Evolutionary conservation across 37 sponge, comb jelly and placozoan species (phyloP), one percentile per base, ranked within the genome.

Genomic region (Ianthella basta): DNA sequence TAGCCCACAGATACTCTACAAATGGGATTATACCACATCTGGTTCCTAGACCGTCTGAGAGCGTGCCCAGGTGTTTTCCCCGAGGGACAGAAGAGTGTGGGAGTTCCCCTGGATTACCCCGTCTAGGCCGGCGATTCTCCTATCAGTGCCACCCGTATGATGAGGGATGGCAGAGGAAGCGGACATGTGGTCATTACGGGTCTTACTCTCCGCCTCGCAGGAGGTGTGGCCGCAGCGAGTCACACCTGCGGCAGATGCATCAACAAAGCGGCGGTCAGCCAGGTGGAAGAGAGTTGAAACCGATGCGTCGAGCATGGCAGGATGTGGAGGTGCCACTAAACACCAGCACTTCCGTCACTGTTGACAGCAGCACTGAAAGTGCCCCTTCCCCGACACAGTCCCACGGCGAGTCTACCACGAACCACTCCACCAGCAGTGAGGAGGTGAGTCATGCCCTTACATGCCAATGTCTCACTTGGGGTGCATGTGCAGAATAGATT

Each of bases 401-500:
- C 21, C 53, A 75, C 15, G 44, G 21, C 18, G 78, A 75, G 53
- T 24, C 78, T 5, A 36, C 78, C 2, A 4, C 21, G 54, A 75
- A 75, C 25, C 54, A 75, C 53, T 24, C n/a, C 53, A 75, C 78
- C 53, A 21, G 0, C 25, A 24, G 1, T 15, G 39, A 24, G 37
- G 78, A 75, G 53, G 78, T 75, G 19, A 72, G 73, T 14, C 20
- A 30, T 34, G 8, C 37, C 23, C 73, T n/a, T n/a, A 64, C 66
- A 64, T 64, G 23, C 66, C 23, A 44, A 44, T 44, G 50, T 44
- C 50, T 44, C 6, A n/a, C n/a, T n/a, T n/a, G n/a, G n/a, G n/a
- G n/a, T n/a, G n/a, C n/a, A n/a, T n/a, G n/a, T n/a, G n/a, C n/a
- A n/a, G n/a, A n/a, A n/a, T n/a, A n/a, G n/a, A n/a, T n/a, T n/a